A percentile compares a stretch with the other conserved stretches of the same genome.
phyloP scores from a whole-genome alignment of 2,797 vertebrate species.

The Trachurus trachurus region DNA sequence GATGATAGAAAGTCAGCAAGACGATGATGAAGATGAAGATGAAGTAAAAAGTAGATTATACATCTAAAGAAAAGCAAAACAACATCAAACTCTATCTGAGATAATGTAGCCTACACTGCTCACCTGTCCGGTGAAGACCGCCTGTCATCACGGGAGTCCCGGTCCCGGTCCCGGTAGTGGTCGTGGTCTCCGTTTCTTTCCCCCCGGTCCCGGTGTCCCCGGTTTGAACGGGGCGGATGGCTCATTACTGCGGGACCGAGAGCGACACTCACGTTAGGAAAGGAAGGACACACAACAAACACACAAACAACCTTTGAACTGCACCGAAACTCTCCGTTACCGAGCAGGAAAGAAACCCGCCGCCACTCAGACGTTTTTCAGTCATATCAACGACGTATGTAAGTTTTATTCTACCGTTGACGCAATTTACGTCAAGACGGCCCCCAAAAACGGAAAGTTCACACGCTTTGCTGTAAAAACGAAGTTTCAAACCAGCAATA shows the following conservation, averaged over 20 bases:
- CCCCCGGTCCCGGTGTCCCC: conserved; percentile 58
- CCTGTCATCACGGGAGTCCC: conserved; percentile 45
- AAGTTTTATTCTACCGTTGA: not conserved
- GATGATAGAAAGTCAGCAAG: too few species aligned
- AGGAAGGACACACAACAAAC: not conserved
- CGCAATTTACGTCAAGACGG: not conserved
- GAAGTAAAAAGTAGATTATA: too few species aligned
- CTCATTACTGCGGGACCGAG: conserved; percentile 77
- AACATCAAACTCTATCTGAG: too few species aligned
- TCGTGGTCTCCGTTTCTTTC: conserved; percentile 69
- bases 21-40: too few species aligned
- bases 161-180: conserved; percentile 26
- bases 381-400: too few species aligned
- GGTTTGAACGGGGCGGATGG: conserved; percentile 71
- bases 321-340: not conserved
- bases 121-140: conserved; percentile 73
- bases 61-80: too few species aligned
- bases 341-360: too few species aligned
- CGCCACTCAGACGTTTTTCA: not conserved
- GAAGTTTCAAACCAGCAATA: too few species aligned
- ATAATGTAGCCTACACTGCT: not conserved
- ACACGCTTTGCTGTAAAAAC: too few species aligned
- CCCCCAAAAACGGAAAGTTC: not conserved
- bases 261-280: not conserved
- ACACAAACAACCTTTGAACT: conserved; percentile 12